These are phyloP conservation scores for Nephrotoma appendiculata DNA, from an alignment of 2,888 invertebrate species.

Conservation along the genomic window DNA sequence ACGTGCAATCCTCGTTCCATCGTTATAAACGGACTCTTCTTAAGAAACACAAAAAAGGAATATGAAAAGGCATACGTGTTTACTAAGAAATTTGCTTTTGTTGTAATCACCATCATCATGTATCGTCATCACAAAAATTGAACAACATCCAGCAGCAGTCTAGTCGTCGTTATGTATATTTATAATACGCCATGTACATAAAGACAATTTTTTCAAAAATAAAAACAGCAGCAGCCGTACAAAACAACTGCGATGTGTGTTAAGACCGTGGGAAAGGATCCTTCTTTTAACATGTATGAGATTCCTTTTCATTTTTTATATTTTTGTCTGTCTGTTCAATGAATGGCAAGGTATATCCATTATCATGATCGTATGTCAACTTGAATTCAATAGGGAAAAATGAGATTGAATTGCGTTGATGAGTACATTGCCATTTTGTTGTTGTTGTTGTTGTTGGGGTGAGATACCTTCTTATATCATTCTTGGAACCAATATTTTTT, in stretches of 20 bases:
- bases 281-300: not conserved
- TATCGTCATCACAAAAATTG: not conserved
- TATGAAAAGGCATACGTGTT: not conserved
- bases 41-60: not conserved
- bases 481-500: not conserved
- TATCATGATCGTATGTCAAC: conserved; percentile 3
- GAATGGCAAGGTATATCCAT: not conserved
- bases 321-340: not conserved
- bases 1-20: conserved; percentile 5
- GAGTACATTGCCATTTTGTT: not conserved
- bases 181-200: not conserved
- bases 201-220: not conserved
- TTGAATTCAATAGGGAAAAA: not conserved
- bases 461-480: not conserved
- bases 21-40: not conserved
- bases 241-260: not conserved
- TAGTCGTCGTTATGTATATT: not conserved
- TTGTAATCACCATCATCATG: not conserved
- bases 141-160: not conserved
- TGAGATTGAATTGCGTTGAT: not conserved
- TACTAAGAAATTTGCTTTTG: not conserved
- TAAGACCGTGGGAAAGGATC: conserved; percentile 5
- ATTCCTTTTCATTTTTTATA: not conserved
- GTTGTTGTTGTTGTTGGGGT: too few species aligned
- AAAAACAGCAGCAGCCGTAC: not conserved